These are phyloP conservation scores for Dipodomys stephensi DNA, from an alignment of 2,113 vertebrate species.

Conservation along the genomic window DNA sequence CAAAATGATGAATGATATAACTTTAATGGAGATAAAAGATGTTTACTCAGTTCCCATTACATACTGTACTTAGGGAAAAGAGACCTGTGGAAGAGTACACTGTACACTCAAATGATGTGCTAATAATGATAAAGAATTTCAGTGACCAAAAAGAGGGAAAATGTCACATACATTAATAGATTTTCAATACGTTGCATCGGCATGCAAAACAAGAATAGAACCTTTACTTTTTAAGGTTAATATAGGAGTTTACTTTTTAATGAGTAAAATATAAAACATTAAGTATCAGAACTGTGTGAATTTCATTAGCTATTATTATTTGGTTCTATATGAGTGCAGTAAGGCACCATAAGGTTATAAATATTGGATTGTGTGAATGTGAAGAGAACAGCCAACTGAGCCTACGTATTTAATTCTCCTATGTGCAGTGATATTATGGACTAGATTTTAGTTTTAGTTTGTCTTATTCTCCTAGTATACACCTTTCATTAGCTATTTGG, in stretches of 20 bases:
- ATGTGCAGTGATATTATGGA: neutral
- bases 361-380: neutral
- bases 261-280: neutral
- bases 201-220: neutral
- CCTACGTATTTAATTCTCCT: conserved; percentile 2
- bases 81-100: neutral
- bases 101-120: neutral
- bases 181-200: neutral
- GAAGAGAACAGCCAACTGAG: conserved; percentile 41
- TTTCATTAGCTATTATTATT: conserved; percentile 34
- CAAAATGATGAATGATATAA: conserved; percentile 24
- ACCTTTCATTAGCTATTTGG: conserved; percentile 28
- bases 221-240: conserved; percentile 36
- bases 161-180: neutral
- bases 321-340: neutral
- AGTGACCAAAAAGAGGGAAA: conserved; percentile 13
- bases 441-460: conserved; percentile 15
- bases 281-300: too few species aligned
- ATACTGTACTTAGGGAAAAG: neutral
- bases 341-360: neutral
- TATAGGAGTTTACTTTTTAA: neutral
- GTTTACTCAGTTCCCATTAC: neutral
- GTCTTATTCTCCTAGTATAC: neutral
- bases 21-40: conserved; percentile 41
- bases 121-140: conserved; percentile 31